These are phyloP conservation scores for Zaprionus taronus DNA, from an alignment of 1,140 invertebrate genomes.

Conservation along the genomic window DNA sequence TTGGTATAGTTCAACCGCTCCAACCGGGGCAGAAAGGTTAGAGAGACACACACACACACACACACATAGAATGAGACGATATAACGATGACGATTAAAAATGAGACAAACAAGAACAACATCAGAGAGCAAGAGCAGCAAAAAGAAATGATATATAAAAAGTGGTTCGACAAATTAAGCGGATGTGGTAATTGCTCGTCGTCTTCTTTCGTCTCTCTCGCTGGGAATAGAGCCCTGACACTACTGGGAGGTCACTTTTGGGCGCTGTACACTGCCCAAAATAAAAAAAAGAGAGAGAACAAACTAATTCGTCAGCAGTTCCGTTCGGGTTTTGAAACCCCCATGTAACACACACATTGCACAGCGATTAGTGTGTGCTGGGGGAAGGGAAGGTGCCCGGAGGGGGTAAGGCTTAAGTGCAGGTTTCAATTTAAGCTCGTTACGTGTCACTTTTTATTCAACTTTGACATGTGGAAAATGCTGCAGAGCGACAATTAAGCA, in stretches of 20 bases:
- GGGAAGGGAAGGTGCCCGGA: background rate
- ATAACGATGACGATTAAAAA: conserved; percentile 26
- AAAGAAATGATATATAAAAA: conserved; percentile 27
- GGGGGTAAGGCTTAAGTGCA: background rate
- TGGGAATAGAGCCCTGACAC: conserved; percentile 17
- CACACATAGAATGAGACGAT: background rate
- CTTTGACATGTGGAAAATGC: conserved; percentile 1
- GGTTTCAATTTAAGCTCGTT: conserved; percentile 11
- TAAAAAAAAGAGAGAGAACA: background rate
- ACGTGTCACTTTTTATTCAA: conserved; percentile 5
- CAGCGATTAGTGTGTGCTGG: conserved; percentile 3
- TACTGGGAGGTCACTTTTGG: conserved; percentile 11
- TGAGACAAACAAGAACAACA: conserved; percentile 5
- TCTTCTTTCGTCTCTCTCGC: conserved; percentile 27
- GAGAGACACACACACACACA: background rate
- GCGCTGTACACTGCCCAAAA: background rate
- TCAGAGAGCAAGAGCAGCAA: conserved; percentile 2
- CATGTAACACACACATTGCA: background rate
- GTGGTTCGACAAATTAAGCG: conserved; percentile 69
- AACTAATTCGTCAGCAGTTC: conserved; percentile 11
- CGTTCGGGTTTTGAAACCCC: conserved; percentile 4
- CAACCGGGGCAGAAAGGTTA: background rate
- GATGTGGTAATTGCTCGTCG: conserved; percentile 70
- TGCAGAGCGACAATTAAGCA: background rate
- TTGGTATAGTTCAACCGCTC: background rate